Conservation (phyloP, 2,797 vertebrate genomes). For the Enteromius paludinosus region DNA sequence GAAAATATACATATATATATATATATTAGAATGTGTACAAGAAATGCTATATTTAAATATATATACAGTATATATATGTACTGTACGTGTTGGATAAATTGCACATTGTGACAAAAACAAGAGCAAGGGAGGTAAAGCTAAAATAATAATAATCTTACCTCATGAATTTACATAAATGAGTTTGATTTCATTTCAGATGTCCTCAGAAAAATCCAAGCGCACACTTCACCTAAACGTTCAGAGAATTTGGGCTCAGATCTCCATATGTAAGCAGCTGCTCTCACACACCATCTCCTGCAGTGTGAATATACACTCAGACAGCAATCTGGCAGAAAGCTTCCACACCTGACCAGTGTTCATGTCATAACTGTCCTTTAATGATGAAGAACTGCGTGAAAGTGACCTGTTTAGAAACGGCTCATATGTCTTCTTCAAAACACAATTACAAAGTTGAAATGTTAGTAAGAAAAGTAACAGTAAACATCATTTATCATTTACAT, state of each 20-base stretch:
- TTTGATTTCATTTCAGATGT: background rate
- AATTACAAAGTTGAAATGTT: background rate
- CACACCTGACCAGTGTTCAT: slow-evolving; percentile 3
- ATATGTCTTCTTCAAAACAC: background rate
- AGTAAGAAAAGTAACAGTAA: background rate
- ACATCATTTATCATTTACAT: background rate
- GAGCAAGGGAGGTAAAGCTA: background rate
- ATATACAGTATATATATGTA: background rate
- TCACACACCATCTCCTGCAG: background rate
- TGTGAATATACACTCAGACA: slow-evolving; percentile 10
- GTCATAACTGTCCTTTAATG: background rate
- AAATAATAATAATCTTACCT: background rate
- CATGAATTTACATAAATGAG: background rate
- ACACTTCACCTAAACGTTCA: background rate
- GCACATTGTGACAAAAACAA: background rate
- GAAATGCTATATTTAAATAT: background rate
- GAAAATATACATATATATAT: background rate
- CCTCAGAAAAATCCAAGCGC: background rate
- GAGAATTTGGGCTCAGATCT: background rate
- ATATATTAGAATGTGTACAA: background rate
- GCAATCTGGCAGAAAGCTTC: background rate
- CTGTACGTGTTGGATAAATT: background rate
- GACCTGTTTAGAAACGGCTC: background rate
- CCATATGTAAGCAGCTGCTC: slow-evolving; percentile 14
- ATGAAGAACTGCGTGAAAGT: background rate